phyloP scores from a whole-genome alignment of 2,797 vertebrate genomes.

The Chloroceryle amazona region DNA sequence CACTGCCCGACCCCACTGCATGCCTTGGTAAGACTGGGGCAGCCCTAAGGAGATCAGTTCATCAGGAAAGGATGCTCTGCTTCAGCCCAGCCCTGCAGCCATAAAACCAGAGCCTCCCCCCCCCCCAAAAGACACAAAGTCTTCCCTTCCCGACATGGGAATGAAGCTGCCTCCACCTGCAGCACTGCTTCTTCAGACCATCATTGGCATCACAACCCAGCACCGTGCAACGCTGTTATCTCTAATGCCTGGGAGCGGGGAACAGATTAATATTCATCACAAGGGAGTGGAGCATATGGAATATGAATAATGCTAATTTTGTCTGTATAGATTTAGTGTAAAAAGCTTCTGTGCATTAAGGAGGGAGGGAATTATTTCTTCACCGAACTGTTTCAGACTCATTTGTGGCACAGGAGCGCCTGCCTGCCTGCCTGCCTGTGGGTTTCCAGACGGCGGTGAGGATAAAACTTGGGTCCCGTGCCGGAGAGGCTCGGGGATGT shows the following conservation, averaged over 20 bases:
- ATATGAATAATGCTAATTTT: conserved; percentile 81
- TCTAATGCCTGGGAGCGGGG: conserved; percentile 39
- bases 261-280: conserved; percentile 77
- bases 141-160: rapidly evolving
- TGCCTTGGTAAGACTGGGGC: not conserved
- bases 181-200: not conserved
- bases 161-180: not conserved
- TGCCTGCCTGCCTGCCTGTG: not conserved
- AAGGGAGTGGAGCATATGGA: conserved; percentile 74
- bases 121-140: not conserved
- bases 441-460: not conserved
- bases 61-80: rapidly evolving
- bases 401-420: not conserved
- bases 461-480: not conserved
- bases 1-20: rapidly evolving
- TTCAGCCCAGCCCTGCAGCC: not conserved
- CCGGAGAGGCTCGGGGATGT: not conserved
- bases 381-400: conserved; percentile 44
- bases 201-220: not conserved
- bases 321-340: conserved; percentile 76
- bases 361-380: conserved; percentile 57
- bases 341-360: conserved; percentile 70
- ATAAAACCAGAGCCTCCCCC: not conserved
- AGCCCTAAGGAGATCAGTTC: not conserved
- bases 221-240: conserved; percentile 8